Evolutionary conservation across 2,113 vertebrate species (phyloP).

Genomic region (Butastur rufipennis): DNA sequence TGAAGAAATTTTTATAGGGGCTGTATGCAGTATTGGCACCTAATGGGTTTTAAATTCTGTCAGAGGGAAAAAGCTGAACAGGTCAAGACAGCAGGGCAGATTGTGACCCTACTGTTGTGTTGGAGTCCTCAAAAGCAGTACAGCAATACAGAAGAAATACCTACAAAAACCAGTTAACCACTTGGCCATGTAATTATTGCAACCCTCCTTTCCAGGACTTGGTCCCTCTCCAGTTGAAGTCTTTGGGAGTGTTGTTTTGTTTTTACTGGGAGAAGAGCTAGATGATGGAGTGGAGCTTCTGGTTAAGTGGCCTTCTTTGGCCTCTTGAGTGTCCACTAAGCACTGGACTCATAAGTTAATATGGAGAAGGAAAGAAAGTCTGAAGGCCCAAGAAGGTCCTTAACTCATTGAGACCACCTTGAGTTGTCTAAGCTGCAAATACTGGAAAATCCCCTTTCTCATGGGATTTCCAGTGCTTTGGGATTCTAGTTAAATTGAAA

Average conservation of each 20-base stretch:
- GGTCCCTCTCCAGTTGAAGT: background rate
- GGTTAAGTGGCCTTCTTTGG: background rate
- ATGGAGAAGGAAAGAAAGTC: background rate
- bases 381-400: background rate
- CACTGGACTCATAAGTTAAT: background rate
- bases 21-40: background rate
- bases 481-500: background rate
- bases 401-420: background rate
- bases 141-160: background rate
- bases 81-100: background rate
- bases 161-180: background rate
- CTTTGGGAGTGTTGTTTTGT: background rate
- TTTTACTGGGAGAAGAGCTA: background rate
- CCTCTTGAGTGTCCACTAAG: background rate
- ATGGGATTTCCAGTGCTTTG: background rate
- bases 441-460: background rate
- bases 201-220: background rate
- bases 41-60: background rate
- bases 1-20: background rate
- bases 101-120: background rate
- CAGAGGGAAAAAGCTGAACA: background rate
- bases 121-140: background rate
- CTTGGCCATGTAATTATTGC: background rate
- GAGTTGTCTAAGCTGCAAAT: background rate
- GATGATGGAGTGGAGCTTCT: background rate